Percentiles rank a stretch among this genome's conserved stretches.
These are phyloP conservation scores for Quiscalus mexicanus DNA, from an alignment of 2,113 vertebrate species.

Conservation along the genomic window DNA sequence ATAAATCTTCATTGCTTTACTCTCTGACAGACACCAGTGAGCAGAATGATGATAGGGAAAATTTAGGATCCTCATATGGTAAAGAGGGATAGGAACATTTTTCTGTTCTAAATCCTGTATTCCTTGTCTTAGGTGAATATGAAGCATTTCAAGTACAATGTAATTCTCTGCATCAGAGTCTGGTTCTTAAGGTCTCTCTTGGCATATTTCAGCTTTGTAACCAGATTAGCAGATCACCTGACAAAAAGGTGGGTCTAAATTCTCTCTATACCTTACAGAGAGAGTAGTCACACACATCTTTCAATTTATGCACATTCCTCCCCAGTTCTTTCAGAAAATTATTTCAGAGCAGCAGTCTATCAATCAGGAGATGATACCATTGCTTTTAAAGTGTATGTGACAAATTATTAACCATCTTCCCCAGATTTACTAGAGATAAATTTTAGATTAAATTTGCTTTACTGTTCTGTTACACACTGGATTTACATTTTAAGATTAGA, in stretches of 20 bases:
- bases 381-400: neutral
- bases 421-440: neutral
- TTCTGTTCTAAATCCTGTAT: neutral
- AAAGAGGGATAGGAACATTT: neutral
- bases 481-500: neutral
- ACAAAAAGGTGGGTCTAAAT: neutral
- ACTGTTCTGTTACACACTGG: neutral
- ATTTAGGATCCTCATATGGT: neutral
- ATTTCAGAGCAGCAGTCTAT: neutral
- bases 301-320: neutral
- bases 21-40: constrained; percentile 2
- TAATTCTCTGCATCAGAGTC: neutral
- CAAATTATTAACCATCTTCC: neutral
- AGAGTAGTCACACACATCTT: neutral
- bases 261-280: neutral
- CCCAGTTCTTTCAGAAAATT: neutral
- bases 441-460: neutral
- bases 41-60: neutral
- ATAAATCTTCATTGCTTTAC: constrained; percentile 8
- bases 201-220: neutral
- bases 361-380: neutral
- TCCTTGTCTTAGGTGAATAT: neutral
- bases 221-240: neutral
- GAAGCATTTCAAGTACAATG: neutral
- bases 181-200: neutral